A percentile compares a stretch with the other conserved stretches of the same genome.
phyloP scores from a whole-genome alignment of 2,797 vertebrate genomes.

The Artibeus lituratus region DNA sequence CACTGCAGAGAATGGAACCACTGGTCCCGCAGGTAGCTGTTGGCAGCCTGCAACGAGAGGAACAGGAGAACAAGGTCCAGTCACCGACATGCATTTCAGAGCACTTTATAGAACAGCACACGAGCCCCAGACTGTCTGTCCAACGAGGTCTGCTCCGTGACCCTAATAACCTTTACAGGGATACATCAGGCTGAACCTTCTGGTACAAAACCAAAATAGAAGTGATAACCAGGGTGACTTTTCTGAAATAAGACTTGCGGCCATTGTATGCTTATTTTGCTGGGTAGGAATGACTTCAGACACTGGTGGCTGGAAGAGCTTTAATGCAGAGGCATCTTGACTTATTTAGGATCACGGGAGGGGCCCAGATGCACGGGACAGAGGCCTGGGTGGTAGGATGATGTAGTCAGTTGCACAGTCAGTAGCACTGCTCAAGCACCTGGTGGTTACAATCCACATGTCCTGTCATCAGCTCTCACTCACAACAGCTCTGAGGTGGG shows the following conservation, averaged over 20 bases:
- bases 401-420: no score
- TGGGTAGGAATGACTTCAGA: not conserved
- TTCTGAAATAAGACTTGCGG: not conserved
- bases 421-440: not conserved
- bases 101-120: not conserved
- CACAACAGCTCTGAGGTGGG: not conserved
- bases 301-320: not conserved
- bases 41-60: conserved; percentile 91
- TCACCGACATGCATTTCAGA: not conserved
- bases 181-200: not conserved
- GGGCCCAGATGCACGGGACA: accelerated
- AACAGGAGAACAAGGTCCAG: not conserved
- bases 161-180: not conserved
- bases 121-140: not conserved
- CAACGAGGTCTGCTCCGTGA: accelerated
- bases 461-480: not conserved
- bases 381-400: not conserved
- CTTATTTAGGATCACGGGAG: not conserved
- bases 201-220: not conserved
- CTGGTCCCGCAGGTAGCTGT: conserved; percentile 99
- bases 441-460: accelerated
- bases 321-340: accelerated
- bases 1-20: conserved; percentile 99
- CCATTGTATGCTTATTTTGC: accelerated
- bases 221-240: no score